Percentiles rank a stretch among this genome's conserved stretches.
Evolutionary conservation across 2,113 vertebrate genomes (phyloP).

Genomic region (Nycticorax nycticorax): DNA sequence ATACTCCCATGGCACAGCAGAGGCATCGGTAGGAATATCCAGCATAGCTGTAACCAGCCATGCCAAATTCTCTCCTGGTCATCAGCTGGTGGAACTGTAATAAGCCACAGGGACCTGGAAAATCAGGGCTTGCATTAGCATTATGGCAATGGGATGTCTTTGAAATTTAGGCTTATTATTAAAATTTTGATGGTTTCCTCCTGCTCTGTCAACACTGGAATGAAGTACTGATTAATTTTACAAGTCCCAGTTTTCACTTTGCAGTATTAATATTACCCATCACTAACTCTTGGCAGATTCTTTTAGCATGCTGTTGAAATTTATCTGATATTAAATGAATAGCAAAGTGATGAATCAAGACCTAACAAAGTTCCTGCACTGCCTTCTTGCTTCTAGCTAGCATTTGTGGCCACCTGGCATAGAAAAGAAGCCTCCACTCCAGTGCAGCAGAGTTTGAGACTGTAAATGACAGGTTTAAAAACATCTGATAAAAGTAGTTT

Average conservation of each 20-base stretch:
- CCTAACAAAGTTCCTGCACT: not conserved
- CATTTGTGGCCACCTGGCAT: not conserved
- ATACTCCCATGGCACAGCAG: not conserved
- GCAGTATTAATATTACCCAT: not conserved
- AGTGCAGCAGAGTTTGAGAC: not conserved
- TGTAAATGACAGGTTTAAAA: not conserved
- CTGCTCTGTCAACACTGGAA: not conserved
- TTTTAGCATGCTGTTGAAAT: not conserved
- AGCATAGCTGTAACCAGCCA: not conserved
- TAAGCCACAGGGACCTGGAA: not conserved
- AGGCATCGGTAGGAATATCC: not conserved
- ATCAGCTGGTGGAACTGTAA: not conserved
- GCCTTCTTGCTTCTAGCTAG: not conserved
- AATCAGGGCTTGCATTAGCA: not conserved
- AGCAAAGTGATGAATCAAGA: not conserved
- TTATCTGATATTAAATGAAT: not conserved
- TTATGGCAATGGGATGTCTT: not conserved
- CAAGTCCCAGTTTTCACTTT: not conserved
- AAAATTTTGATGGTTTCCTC: not conserved
- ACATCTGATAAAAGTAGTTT: not conserved
- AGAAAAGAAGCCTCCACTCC: not conserved
- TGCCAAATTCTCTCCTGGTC: not conserved
- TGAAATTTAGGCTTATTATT: not conserved
- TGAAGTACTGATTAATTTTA: slow-evolving; percentile 10
- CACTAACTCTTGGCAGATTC: not conserved